Evolutionary conservation across 2,888 invertebrate species (phyloP), one percentile per base, ranked within the genome.

Genomic region (Meliscaeva auricollis): DNA sequence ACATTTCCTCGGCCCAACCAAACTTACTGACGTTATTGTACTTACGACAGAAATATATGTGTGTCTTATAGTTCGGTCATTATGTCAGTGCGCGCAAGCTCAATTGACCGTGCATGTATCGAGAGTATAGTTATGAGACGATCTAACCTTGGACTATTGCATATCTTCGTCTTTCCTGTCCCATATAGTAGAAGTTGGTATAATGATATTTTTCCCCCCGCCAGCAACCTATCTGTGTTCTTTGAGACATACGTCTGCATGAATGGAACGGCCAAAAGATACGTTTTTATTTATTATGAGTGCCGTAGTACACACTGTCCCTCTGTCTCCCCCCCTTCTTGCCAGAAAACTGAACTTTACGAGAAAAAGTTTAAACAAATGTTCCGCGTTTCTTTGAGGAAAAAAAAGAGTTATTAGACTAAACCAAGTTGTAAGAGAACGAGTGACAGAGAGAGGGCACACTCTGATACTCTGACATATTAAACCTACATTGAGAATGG

Each of bases 91-190:
- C 30, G 56, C 50, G 50, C 64, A 68, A 62, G 75, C 62, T 15
- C 62, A 35, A 50, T 52, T n/a, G 60, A 58, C 75, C 60, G 48
- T 46, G 38, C 54, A 60, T 26, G 58, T 56, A 30, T 41, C 7
- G 15, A n/a, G n/a, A n/a, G n/a, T n/a, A n/a, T 48, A 72, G 85
- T 77, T 85, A 85, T 85, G 85, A 85, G 85, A 85, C 85, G 73
- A 73, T 77, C 64, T 81, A 85, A 85, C 85, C 85, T 85, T 85
- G 85, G 85, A 85, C 81, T 81, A 85, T 85, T 85, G 85, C 85
- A 85, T 85, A 76, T 76, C 72, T 69, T 80, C 41, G 38, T 70
- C 52, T 56, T 80, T 81, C 76, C 72, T 80, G 72, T 72, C 84
- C 50, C 22, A 84, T 76, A n/a, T n/a, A n/a, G n/a, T n/a, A 54